Evolutionary conservation across 2,888 invertebrate species (phyloP).

Genomic region (Yponomeuta evonymella): DNA sequence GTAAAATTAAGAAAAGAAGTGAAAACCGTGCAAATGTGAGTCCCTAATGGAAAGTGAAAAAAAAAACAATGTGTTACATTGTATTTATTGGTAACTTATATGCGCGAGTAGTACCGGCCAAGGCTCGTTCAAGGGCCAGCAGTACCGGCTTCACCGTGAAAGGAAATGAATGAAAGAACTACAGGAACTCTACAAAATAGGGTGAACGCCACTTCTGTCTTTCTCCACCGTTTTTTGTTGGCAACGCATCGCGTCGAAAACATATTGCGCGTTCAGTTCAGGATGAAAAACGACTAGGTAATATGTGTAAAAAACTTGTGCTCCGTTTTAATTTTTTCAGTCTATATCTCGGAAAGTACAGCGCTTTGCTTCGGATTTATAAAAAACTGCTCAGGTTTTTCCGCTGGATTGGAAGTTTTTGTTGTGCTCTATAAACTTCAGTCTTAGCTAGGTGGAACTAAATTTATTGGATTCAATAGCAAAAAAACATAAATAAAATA

Average conservation of each 20-base stretch:
- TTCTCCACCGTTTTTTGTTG: neutral
- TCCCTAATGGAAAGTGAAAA: too few species aligned
- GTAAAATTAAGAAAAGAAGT: too few species aligned
- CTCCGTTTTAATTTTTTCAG: neutral
- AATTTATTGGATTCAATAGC: neutral
- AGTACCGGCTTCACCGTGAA: too few species aligned
- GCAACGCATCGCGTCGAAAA: slow-evolving; percentile 30
- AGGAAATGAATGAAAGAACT: neutral
- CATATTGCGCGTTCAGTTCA: slow-evolving; percentile 38
- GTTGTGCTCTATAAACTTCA: neutral
- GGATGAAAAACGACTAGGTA: slow-evolving; percentile 20
- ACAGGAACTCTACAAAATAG: neutral
- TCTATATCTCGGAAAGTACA: neutral
- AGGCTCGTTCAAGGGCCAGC: too few species aligned
- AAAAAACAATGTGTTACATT: too few species aligned
- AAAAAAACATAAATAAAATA: too few species aligned
- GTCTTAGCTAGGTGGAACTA: neutral
- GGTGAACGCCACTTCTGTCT: neutral
- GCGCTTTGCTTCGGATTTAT: neutral
- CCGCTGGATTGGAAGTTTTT: neutral
- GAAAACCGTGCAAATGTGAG: too few species aligned
- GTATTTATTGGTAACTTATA: too few species aligned
- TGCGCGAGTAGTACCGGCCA: too few species aligned
- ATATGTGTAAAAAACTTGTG: slow-evolving; percentile 3
- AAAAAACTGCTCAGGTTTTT: neutral